phyloP scores from a whole-genome alignment of 1,140 invertebrate genomes.

The Heliconius eleuchia region DNA sequence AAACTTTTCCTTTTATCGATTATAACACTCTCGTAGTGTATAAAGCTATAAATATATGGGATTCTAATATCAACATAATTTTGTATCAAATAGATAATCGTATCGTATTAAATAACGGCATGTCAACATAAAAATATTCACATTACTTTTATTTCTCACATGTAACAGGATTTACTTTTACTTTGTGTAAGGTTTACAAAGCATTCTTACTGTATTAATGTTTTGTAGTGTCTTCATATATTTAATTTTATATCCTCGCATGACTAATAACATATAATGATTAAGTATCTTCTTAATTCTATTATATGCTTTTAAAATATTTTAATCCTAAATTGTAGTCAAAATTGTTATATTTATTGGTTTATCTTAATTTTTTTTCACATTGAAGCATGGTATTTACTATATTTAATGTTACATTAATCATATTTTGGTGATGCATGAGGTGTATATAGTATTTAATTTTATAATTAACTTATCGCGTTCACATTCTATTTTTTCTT shows the following conservation, averaged over 20 bases:
- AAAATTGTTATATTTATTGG: neutral
- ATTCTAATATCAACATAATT: neutral
- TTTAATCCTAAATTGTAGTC: neutral
- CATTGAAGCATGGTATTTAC: neutral
- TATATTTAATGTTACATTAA: neutral
- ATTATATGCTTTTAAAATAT: neutral
- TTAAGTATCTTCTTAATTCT: neutral
- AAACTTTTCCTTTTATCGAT: neutral
- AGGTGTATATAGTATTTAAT: neutral
- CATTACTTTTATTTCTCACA: slow-evolving; percentile 1
- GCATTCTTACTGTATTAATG: neutral
- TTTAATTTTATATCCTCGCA: neutral
- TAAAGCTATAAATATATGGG: neutral
- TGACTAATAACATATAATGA: neutral
- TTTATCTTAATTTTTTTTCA: neutral
- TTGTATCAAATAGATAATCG: no score
- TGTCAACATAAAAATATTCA: neutral
- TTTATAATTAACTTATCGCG: neutral
- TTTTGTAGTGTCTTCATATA: neutral
- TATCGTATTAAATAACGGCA: slow-evolving; percentile 3
- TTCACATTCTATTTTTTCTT: neutral
- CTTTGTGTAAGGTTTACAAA: neutral
- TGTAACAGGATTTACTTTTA: neutral
- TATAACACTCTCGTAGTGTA: neutral
- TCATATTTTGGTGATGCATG: neutral